Percentiles rank a stretch among this genome's conserved stretches.
These are phyloP conservation scores for Xylota sylvarum DNA, from an alignment of 2,888 invertebrate species.

Conservation along the genomic window DNA sequence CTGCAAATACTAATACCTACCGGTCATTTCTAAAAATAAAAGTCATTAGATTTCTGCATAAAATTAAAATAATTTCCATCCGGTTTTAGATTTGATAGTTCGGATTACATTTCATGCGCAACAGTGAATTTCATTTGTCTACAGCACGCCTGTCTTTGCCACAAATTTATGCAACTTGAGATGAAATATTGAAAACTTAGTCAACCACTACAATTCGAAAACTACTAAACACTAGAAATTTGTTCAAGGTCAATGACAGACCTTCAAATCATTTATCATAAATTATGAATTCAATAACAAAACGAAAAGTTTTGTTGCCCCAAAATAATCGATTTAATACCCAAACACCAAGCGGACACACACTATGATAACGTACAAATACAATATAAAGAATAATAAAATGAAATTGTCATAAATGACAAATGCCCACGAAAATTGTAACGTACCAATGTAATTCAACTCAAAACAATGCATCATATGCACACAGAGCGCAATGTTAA, in stretches of 20 bases:
- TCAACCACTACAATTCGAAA: neutral
- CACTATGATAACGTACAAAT: neutral
- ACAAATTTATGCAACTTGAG: neutral
- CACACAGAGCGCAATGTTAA: neutral
- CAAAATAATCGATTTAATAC: neutral
- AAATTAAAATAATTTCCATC: constrained; percentile 25
- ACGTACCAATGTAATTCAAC: constrained; percentile 9
- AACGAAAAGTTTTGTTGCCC: neutral
- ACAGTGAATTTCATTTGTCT: neutral
- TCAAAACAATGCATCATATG: constrained; percentile 17
- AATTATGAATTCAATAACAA: constrained; percentile 9
- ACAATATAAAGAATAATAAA: neutral
- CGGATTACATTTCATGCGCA: constrained; percentile 1
- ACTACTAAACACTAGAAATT: neutral
- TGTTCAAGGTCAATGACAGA: constrained; percentile 28
- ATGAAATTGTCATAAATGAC: constrained; percentile 9
- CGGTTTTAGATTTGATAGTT: neutral
- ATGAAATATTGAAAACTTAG: neutral
- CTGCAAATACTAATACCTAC: neutral
- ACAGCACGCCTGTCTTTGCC: neutral
- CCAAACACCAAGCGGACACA: neutral
- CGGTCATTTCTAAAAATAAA: constrained; percentile 20
- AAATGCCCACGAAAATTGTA: neutral
- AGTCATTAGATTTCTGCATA: constrained; percentile 28
- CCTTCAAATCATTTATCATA: constrained; percentile 27